These are phyloP conservation scores for Sandelia bainsii DNA, from an alignment of 2,797 vertebrate species.

Conservation along the genomic window DNA sequence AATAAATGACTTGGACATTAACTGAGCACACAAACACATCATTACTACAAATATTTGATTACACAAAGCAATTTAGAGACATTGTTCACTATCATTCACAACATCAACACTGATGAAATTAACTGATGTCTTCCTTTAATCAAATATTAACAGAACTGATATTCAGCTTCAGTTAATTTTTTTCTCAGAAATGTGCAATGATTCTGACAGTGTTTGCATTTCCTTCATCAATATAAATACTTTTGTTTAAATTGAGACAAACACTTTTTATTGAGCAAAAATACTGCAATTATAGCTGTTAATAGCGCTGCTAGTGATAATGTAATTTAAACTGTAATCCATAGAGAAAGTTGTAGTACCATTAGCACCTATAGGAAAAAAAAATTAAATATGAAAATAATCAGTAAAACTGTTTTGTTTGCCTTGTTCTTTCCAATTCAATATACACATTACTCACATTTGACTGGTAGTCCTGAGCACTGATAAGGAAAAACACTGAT, in stretches of 20 bases:
- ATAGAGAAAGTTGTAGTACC: not conserved
- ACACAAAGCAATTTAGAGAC: conserved; percentile 2
- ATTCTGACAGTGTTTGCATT: conserved; percentile 31
- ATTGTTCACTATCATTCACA: conserved; percentile 34
- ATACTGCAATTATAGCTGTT: conserved; percentile 1
- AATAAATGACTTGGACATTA: not conserved
- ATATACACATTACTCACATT: not conserved
- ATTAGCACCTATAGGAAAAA: not conserved
- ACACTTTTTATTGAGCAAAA: conserved; percentile 16
- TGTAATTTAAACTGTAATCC: not conserved
- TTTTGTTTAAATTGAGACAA: conserved; percentile 10
- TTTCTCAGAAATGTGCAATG: conserved; percentile 32
- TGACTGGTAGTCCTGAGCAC: not conserved
- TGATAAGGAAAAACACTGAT: not conserved
- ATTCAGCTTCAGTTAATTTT: conserved; percentile 19
- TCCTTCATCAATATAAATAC: conserved; percentile 13
- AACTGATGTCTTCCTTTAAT: conserved; percentile 49
- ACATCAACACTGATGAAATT: conserved; percentile 58
- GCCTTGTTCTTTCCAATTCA: not conserved
- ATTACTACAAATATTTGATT: not conserved
- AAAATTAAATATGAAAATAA: not conserved
- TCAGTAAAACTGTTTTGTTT: not conserved
- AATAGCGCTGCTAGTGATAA: not conserved
- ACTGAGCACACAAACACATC: not conserved
- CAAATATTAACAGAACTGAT: conserved; percentile 42